Percentiles rank a stretch among this genome's conserved stretches.
phyloP scores from a whole-genome alignment of 2,797 vertebrate species.

The Meda fulgida region DNA sequence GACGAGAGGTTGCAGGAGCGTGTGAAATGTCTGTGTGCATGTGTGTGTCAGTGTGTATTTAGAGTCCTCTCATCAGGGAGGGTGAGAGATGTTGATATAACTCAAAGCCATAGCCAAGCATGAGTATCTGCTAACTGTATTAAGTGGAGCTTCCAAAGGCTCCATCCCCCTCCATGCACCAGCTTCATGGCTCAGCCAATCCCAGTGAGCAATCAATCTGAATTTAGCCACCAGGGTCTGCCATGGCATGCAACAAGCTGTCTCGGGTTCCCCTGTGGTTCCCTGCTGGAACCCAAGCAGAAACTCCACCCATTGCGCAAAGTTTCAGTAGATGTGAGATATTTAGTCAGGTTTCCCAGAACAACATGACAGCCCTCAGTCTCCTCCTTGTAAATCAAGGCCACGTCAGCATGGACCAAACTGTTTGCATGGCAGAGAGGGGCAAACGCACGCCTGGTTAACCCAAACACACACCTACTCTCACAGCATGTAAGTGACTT shows the following conservation, averaged over 20 bases:
- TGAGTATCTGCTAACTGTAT: constrained; percentile 68
- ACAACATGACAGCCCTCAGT: constrained; percentile 50
- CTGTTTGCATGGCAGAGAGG: constrained; percentile 46
- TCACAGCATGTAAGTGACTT: not conserved
- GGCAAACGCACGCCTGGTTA: constrained; percentile 25
- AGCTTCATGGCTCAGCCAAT: constrained; percentile 66
- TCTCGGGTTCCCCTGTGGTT: constrained; percentile 67
- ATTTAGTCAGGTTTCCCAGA: constrained; percentile 54
- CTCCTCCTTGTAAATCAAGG: constrained; percentile 56
- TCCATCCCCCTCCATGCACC: constrained; percentile 42
- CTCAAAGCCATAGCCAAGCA: constrained; percentile 64
- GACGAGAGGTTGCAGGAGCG: constrained; percentile 31
- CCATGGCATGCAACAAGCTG: constrained; percentile 59
- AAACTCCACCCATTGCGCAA: constrained; percentile 40
- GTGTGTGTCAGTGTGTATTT: constrained; percentile 50
- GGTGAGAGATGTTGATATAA: constrained; percentile 64
- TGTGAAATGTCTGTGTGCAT: constrained; percentile 33
- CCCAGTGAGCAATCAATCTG: constrained; percentile 71
- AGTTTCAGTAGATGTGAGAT: constrained; percentile 57
- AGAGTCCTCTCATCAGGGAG: constrained; percentile 47
- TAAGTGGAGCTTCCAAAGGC: constrained; percentile 55
- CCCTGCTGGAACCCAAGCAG: constrained; percentile 53
- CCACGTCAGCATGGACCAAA: constrained; percentile 52
- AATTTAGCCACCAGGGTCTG: constrained; percentile 62
- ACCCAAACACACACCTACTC: not conserved